Base-by-base conservation (phyloP, 2,797 vertebrate species). In the Pogoniulus pusillus region DNA sequence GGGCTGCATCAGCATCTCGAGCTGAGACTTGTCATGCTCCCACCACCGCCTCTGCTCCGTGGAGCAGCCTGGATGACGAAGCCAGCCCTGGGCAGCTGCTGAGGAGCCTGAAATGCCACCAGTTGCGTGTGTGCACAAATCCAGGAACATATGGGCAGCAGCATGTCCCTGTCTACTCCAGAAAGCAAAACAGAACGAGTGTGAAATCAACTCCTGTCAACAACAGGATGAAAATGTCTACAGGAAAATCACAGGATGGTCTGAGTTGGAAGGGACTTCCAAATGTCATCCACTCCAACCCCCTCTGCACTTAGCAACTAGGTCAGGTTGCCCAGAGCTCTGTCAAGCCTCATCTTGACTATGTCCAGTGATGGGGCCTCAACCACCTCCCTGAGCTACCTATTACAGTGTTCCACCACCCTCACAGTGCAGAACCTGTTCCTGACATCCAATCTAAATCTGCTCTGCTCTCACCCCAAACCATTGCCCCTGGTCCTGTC, bases 21-120 rank as follows among this genome's bases (percentile, higher is more conserved):
- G 74, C 47, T 1, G 1, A 39, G 78, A 6, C n/a, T 43, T 69
- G 66, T 30, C 6, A 1, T 16, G 27, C 12, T 81, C 59, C 53
- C 49, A 4, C 2, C 10, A 4, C 39, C 2, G 1, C 17, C 34
- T 30, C 51, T 64, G 19, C 70, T 83, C 80, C 4, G 0, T 0
- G 1, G 74, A 70, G 62, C 62, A 29, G 22, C 16, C 0, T 3
- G 59, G 91, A 64, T 1, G 12, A 77, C 27, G 43, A 17, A 60
- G 77, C 30, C 0, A 1, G 35, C 64, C 20, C 55, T 4, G 11
- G 70, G 74, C 19, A 24, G 82, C 59, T 68, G 35, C 72, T 1
- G 3, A 16, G 84, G 66, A 30, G 0, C 0, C 12, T 8, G 70
- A 55, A 59, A 72, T 0, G 9, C 35, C 0, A 1, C 41, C 3